These are phyloP conservation scores for Caloenas nicobarica DNA, from an alignment of 2,113 vertebrate species.

Conservation along the genomic window DNA sequence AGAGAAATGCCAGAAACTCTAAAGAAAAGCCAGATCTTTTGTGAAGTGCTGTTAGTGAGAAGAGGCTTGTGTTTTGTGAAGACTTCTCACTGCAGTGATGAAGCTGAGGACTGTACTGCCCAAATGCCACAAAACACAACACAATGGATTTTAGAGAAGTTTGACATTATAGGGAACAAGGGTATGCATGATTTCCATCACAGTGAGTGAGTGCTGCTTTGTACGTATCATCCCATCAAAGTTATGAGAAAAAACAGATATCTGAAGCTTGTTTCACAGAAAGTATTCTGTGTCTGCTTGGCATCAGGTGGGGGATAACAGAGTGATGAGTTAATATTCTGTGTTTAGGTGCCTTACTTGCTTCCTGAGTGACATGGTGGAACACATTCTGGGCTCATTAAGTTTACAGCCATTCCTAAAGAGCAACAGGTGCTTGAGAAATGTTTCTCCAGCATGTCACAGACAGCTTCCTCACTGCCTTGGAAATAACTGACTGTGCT, in stretches of 20 bases:
- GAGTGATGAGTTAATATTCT: slow-evolving; percentile 63
- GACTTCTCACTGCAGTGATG: background rate
- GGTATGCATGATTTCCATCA: slow-evolving; percentile 35
- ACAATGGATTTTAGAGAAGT: slow-evolving; percentile 23
- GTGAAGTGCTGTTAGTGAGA: background rate
- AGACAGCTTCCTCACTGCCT: slow-evolving; percentile 60
- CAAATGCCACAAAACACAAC: slow-evolving; percentile 34
- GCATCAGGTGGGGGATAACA: slow-evolving; percentile 14
- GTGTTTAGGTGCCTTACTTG: slow-evolving; percentile 60
- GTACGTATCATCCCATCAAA: background rate
- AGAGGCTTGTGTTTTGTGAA: background rate
- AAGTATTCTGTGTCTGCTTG: slow-evolving; percentile 5
- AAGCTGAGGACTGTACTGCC: background rate
- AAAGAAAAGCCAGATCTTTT: background rate
- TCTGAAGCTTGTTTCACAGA: slow-evolving; percentile 20
- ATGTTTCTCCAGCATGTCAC: slow-evolving; percentile 53
- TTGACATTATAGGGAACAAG: slow-evolving; percentile 21
- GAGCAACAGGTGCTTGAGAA: slow-evolving; percentile 70
- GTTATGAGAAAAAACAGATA: slow-evolving; percentile 25
- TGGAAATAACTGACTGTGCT: slow-evolving; percentile 37
- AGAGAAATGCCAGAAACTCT: background rate
- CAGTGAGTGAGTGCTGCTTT: background rate
- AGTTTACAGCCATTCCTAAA: slow-evolving; percentile 68
- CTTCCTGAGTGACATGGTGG: slow-evolving; percentile 45
- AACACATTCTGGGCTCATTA: slow-evolving; percentile 68